A percentile compares a stretch with the other conserved stretches of the same genome.
phyloP scores from a whole-genome alignment of 2,888 invertebrate species.

The Ochropleura leucogaster region DNA sequence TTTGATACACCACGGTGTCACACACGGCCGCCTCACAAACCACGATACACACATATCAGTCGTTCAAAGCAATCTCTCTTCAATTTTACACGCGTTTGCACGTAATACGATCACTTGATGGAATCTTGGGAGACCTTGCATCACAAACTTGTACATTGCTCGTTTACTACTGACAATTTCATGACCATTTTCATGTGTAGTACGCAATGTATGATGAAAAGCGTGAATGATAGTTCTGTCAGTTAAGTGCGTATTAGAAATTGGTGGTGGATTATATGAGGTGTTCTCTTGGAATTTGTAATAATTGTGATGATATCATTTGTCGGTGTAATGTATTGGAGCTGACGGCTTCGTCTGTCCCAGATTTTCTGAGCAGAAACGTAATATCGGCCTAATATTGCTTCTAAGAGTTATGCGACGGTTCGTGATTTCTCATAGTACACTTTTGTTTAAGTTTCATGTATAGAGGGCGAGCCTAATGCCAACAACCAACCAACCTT shows the following conservation, averaged over 20 bases:
- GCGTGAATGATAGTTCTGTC: slow-evolving; percentile 23
- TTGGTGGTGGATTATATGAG: slow-evolving; percentile 24
- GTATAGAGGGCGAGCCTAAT: neutral
- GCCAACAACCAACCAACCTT: neutral
- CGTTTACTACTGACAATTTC: slow-evolving; percentile 24
- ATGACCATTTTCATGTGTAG: neutral
- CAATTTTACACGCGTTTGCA: slow-evolving; percentile 88
- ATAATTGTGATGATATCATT: slow-evolving; percentile 17
- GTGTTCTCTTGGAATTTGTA: slow-evolving; percentile 16
- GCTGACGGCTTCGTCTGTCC: neutral
- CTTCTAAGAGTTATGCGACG: neutral
- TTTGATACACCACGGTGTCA: slow-evolving; percentile 72
- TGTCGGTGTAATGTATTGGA: slow-evolving; percentile 12
- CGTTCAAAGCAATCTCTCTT: slow-evolving; percentile 83
- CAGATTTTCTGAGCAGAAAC: neutral
- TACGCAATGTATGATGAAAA: slow-evolving; percentile 30
- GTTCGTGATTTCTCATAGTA: neutral
- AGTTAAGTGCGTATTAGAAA: slow-evolving; percentile 33
- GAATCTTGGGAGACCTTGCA: slow-evolving; percentile 66
- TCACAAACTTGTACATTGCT: slow-evolving; percentile 61
- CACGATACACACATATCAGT: slow-evolving; percentile 70
- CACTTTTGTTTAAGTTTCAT: neutral
- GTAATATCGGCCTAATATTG: neutral
- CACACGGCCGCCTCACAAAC: slow-evolving; percentile 43
- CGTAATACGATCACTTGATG: slow-evolving; percentile 82